A percentile compares a stretch with the other conserved stretches of the same genome.
phyloP scores from a whole-genome alignment of 1,140 invertebrate genomes.

The Drosophila seguyi region DNA sequence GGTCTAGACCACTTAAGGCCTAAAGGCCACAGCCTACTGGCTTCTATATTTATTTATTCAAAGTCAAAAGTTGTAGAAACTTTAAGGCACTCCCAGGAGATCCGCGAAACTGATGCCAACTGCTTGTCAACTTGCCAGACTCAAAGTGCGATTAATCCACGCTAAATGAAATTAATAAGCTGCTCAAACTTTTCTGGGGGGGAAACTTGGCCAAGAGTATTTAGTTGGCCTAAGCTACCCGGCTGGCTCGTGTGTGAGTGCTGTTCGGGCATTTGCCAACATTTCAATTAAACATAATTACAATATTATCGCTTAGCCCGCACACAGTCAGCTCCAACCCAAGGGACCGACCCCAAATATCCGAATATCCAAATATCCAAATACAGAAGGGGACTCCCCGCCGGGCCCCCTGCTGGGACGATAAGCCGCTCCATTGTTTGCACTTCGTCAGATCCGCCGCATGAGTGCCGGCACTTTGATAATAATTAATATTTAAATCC shows the following conservation, averaged over 20 bases:
- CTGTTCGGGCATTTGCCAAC: slow-evolving; percentile 45
- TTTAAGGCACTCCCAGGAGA: too few species aligned
- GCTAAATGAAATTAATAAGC: slow-evolving; percentile 74
- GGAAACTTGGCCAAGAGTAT: slow-evolving; percentile 36
- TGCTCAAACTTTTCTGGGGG: slow-evolving; percentile 53
- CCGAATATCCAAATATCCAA: slow-evolving; percentile 7
- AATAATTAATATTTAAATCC: slow-evolving; percentile 77
- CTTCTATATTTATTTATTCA: not conserved
- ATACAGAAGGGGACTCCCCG: not conserved
- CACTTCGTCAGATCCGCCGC: slow-evolving; percentile 32
- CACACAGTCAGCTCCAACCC: slow-evolving; percentile 1
- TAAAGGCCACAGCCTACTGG: not conserved
- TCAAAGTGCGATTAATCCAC: slow-evolving; percentile 60
- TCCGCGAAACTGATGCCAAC: slow-evolving; percentile 2
- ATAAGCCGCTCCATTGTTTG: slow-evolving; percentile 29
- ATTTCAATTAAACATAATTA: slow-evolving; percentile 73
- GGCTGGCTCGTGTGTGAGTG: too few species aligned
- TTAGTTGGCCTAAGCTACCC: slow-evolving; percentile 29
- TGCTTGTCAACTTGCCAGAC: slow-evolving; percentile 27
- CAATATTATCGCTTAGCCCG: slow-evolving; percentile 54
- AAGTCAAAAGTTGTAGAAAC: slow-evolving; percentile 4
- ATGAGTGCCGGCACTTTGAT: slow-evolving; percentile 67
- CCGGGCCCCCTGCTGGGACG: not conserved
- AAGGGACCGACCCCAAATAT: slow-evolving; percentile 9
- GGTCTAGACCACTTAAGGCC: not conserved